A percentile compares a stretch with the other conserved stretches of the same genome.
Evolutionary conservation across 2,113 vertebrate species (phyloP).

Genomic region (Chloroceryle aenea): DNA sequence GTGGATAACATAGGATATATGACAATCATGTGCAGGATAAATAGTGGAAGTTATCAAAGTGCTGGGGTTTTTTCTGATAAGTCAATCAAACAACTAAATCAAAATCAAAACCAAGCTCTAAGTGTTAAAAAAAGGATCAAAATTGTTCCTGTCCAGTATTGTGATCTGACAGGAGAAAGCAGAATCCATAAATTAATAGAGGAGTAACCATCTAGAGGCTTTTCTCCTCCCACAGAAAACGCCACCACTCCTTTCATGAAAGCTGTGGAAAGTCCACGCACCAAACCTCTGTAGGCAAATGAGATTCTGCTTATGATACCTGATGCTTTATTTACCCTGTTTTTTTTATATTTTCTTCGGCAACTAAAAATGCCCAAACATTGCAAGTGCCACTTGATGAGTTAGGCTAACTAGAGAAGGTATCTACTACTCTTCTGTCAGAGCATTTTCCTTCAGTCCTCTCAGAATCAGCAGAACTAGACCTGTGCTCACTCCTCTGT

Average conservation of each 20-base stretch:
- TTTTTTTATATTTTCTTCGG: not conserved
- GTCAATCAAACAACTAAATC: not conserved
- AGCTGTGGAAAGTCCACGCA: not conserved
- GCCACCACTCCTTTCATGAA: not conserved
- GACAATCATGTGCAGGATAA: not conserved
- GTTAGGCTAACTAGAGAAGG: not conserved
- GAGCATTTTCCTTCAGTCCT: not conserved
- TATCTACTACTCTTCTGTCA: not conserved
- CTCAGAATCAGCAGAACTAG: not conserved
- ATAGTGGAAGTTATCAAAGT: not conserved
- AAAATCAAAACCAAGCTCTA: not conserved
- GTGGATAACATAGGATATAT: not conserved
- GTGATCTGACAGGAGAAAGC: not conserved
- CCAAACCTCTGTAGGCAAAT: not conserved
- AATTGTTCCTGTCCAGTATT: not conserved
- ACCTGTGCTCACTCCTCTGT: not conserved
- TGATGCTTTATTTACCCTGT: not conserved
- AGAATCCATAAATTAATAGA: not conserved
- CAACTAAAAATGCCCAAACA: not conserved
- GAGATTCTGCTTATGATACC: not conserved
- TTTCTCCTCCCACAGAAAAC: not conserved
- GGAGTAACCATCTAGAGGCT: not conserved
- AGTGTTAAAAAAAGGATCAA: not conserved
- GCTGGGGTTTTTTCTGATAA: not conserved
- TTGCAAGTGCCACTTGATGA: not conserved